Percentiles rank a stretch among this genome's conserved stretches.
Evolutionary conservation across 2,113 vertebrate species (phyloP).

Genomic region (Arvicanthis niloticus): DNA sequence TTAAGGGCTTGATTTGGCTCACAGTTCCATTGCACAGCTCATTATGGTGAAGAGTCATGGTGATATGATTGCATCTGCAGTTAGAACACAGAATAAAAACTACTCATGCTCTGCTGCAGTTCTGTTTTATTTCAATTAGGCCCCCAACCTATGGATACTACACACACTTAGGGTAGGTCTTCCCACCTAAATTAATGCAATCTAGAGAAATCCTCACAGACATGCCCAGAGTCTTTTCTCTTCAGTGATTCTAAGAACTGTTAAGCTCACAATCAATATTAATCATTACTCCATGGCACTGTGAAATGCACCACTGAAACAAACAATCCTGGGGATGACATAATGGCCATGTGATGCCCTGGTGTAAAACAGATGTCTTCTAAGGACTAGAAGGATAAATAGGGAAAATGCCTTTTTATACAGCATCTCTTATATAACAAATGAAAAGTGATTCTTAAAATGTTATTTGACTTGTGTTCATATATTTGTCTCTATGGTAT

Average conservation of each 20-base stretch:
- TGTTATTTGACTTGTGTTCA: background rate
- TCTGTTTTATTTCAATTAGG: background rate
- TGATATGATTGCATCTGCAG: background rate
- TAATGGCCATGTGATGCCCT: background rate
- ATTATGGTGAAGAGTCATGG: background rate
- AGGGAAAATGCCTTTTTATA: background rate
- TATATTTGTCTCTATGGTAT: conserved; percentile 25
- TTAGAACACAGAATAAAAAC: background rate
- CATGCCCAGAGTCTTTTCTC: too few species aligned
- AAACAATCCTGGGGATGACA: background rate
- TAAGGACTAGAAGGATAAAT: background rate
- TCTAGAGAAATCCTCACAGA: background rate
- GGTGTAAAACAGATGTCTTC: background rate
- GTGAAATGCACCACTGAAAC: background rate
- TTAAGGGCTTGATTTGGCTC: background rate
- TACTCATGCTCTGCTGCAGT: too few species aligned
- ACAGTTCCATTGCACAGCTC: background rate
- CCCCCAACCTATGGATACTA: too few species aligned
- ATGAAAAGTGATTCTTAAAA: background rate
- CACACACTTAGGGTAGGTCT: background rate
- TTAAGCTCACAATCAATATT: background rate
- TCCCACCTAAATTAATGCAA: background rate
- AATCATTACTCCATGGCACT: background rate
- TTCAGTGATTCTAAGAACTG: background rate
- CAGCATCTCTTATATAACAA: background rate